Evolutionary conservation across 2,797 vertebrate genomes (phyloP), one percentile per base, ranked within the genome.

Genomic region (Silurus lanzhouensis): DNA sequence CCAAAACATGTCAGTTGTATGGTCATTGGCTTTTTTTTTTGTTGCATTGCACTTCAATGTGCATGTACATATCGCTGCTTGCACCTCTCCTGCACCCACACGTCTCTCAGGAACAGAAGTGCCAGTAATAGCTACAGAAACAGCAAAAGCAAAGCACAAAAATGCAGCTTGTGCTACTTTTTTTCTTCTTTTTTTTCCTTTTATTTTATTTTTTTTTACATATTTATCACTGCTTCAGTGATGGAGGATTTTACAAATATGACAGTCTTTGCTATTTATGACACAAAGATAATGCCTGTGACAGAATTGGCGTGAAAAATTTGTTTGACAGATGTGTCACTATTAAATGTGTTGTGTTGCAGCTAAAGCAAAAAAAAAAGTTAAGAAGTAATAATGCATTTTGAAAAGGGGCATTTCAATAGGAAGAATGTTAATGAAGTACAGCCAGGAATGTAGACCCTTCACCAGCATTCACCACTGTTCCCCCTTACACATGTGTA

Each of bases 101-200:
- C 63, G 52, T 81, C 79, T 81, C 63, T 55, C 5, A 19, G 79
- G 63, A 46, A 67, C n/a, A 67, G 79, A 67, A 81, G 63, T 67
- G 25, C 86, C 85, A 89, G 86, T 89, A 86, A 92, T 90, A 92
- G 89, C 87, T 79, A 83, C 92, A 92, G 90, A 88, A 91, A 90
- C 87, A 88, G 81, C 86, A 67, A 66, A 66, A 17, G 44, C 76
- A 79, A 79, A 67, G 15, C 61, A 48, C 13, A 80, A 68, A 52
- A 67, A 57, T 67, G 25, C 63, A 55, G 63, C 9, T 17, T 67
- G 46, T 55, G 25, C 10, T 67, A 27, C n/a, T 15, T 44, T 61
- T 19, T 61, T 19, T 57, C 27, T 27, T 9, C 13, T 58, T 31
- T 13, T 52, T 74, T 14, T 14, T 1, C 6, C 25, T 52, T 55